Evolutionary conservation across 2,888 invertebrate genomes (phyloP), one percentile per base, ranked within the genome.

Genomic region (Rotaria macrura): DNA sequence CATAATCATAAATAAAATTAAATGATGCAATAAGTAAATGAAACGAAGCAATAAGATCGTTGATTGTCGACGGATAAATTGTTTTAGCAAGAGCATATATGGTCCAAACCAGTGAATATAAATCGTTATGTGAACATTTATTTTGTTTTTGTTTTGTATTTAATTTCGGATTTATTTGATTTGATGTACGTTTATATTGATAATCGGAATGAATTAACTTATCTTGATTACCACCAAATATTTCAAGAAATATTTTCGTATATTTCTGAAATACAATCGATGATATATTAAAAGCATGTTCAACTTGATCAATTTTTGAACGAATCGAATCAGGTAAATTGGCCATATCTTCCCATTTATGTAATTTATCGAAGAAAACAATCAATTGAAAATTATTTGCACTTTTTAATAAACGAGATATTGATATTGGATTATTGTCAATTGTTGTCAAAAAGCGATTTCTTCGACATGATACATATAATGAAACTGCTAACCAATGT

Each of bases 311-410:
- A 23, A 43, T 79, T 40, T 79, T 25, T 10, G 25, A 38, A 43
- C 74, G 20, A 20, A 79, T 12, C 14, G 34, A 38, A 25, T 43
- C 43, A 79, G 74, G 74, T 43, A 79, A 43, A 79, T 79, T 79
- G 0, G 40, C 43, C 74, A 79, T 79, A 79, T 79, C 40, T 79
- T 79, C 17, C 74, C 74, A 79, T 79, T 79, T 40, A 79, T 79
- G 74, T 79, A 79, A 79, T 79, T 79, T 79, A 40, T 40, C 40
- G 43, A 79, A 79, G 43, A 79, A 79, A 17, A 25, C 6, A 9
- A 79, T 23, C 25, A 79, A 40, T 43, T 40, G 7, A 10, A 79
- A 40, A 79, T 79, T 40, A 79, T 79, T 40, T 25, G 74, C 5
- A 43, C 40, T 43, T 79, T 79, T 79, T n/a, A 79, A 74, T 74